These are phyloP conservation scores for Oscheius sp. DNA, from an alignment of 2,888 invertebrate species.

Conservation along the genomic window DNA sequence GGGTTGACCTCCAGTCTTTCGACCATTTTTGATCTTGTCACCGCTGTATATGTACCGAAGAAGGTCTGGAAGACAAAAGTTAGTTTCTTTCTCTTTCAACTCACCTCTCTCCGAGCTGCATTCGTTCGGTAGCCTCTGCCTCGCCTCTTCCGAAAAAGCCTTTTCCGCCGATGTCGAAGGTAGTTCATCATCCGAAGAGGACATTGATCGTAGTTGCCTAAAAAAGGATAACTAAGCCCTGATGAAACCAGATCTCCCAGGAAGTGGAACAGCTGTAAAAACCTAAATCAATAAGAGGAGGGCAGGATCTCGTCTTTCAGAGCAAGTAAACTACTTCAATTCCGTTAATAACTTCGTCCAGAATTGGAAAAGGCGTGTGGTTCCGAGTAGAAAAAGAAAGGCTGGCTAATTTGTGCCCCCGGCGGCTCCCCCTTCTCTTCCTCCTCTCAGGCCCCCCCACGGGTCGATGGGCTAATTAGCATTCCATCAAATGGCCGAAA, in stretches of 20 bases:
- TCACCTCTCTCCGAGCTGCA: slow-evolving; percentile 65
- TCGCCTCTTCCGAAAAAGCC: slow-evolving; percentile 47
- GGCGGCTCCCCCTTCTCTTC: background rate
- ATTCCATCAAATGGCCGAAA: slow-evolving; percentile 28
- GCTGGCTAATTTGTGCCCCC: slow-evolving; percentile 34
- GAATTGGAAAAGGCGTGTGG: no score
- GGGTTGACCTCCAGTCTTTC: slow-evolving; percentile 37
- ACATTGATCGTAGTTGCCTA: slow-evolving; percentile 66
- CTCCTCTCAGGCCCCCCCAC: background rate
- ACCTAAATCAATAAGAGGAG: no score
- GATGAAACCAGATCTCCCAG: no score
- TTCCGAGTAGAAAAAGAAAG: slow-evolving; percentile 10
- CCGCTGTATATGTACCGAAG: slow-evolving; percentile 72
- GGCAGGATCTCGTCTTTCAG: no score
- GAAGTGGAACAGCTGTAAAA: no score
- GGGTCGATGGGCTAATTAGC: slow-evolving; percentile 37
- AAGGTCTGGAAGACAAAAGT: slow-evolving; percentile 59
- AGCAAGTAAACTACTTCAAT: no score
- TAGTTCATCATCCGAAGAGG: slow-evolving; percentile 87
- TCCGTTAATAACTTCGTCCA: no score
- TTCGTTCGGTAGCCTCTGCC: slow-evolving; percentile 61
- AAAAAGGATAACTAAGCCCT: slow-evolving; percentile 6
- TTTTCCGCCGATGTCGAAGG: slow-evolving; percentile 47
- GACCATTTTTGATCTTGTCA: slow-evolving; percentile 48
- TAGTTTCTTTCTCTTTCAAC: slow-evolving; percentile 31